These are phyloP conservation scores for Holothuria glaberrima DNA, from an alignment of 35 echinoderm and acorn worm species.

Conservation along the genomic window DNA sequence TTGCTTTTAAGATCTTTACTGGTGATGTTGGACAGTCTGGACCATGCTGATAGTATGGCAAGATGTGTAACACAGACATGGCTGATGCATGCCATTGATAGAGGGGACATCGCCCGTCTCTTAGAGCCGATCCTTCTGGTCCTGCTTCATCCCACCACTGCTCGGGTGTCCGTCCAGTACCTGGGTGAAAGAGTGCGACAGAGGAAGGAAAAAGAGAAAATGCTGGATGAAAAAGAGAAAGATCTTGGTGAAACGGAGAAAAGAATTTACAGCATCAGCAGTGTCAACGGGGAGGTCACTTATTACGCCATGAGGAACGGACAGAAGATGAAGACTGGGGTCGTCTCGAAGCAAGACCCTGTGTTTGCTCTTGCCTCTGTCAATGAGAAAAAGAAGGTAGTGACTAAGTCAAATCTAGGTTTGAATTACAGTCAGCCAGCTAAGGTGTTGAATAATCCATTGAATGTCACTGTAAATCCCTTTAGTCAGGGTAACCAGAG, in stretches of 20 bases:
- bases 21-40: slow-evolving; percentile 88
- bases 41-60: slow-evolving; percentile 91
- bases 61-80: slow-evolving; percentile 87
- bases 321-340: slow-evolving; percentile 66
- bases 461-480: slow-evolving; percentile 92
- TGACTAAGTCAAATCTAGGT: slow-evolving; percentile 81
- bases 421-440: slow-evolving; percentile 76
- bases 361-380: slow-evolving; percentile 89
- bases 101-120: slow-evolving; percentile 92
- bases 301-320: slow-evolving; percentile 91
- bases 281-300: slow-evolving; percentile 88
- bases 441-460: slow-evolving; percentile 74
- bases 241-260: slow-evolving; percentile 71
- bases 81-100: slow-evolving; percentile 92
- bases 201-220: slow-evolving; percentile 38
- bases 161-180: slow-evolving; percentile 92
- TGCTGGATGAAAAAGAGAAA: slow-evolving; percentile 52
- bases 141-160: slow-evolving; percentile 91
- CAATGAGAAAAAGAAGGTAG: slow-evolving; percentile 84
- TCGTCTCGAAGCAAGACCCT: slow-evolving; percentile 74
- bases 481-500: slow-evolving; percentile 81
- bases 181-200: slow-evolving; percentile 67
- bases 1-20: slow-evolving; percentile 79
- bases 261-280: slow-evolving; percentile 87
- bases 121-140: slow-evolving; percentile 93